Conservation (phyloP, 92 coral and sea anemone genomes). For the Porites cylindrica region DNA sequence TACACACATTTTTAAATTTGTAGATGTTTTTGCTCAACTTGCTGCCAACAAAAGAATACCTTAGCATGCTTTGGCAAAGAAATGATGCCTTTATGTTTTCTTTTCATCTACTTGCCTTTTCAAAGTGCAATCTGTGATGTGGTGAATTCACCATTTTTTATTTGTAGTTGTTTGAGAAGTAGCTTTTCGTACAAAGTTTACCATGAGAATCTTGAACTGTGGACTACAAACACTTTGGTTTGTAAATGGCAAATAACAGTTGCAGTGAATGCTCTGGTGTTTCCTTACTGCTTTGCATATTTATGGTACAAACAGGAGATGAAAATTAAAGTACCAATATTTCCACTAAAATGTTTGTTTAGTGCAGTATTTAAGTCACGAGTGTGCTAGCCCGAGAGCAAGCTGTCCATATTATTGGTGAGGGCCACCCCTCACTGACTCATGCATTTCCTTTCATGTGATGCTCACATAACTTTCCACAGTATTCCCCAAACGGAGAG, state of each 20-base stretch:
- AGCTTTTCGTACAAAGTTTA: neutral
- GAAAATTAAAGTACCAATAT: neutral
- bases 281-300: neutral
- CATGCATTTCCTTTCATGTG: too few species aligned
- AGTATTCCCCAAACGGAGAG: too few species aligned
- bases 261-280: neutral
- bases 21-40: neutral
- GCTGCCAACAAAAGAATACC: neutral
- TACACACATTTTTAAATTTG: neutral
- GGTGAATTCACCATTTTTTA: too few species aligned
- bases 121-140: too few species aligned
- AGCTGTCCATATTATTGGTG: too few species aligned
- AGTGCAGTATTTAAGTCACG: too few species aligned
- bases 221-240: neutral
- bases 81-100: too few species aligned
- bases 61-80: neutral
- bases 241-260: neutral
- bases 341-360: too few species aligned
- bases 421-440: too few species aligned
- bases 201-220: neutral
- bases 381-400: too few species aligned
- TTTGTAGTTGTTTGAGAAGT: neutral
- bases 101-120: too few species aligned
- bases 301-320: neutral
- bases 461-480: too few species aligned